phyloP scores from a whole-genome alignment of 2,888 invertebrate species.

The Imbricaverruca yamaguchii region DNA sequence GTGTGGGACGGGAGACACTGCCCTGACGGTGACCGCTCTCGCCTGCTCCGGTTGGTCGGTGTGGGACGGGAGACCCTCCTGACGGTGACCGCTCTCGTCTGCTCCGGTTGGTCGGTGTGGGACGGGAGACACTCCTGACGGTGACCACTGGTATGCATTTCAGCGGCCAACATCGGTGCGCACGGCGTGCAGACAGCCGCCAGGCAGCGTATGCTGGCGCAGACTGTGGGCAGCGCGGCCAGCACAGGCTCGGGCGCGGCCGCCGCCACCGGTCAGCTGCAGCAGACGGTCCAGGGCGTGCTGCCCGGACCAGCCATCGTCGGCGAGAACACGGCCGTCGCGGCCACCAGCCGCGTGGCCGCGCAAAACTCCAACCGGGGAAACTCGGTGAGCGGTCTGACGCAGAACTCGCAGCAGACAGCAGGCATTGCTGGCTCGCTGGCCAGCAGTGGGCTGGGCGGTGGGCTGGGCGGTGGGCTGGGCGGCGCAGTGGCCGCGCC shows the following conservation, averaged over 20 bases:
- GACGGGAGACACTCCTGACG: too few relatives aligned
- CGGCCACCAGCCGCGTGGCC: neutral
- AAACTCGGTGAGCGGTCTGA: neutral
- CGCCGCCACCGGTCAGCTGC: neutral
- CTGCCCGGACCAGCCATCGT: neutral
- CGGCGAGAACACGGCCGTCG: neutral
- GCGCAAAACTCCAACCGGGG: conserved; percentile 5
- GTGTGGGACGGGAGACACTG: too few relatives aligned
- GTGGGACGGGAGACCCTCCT: too few relatives aligned
- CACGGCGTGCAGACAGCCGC: neutral
- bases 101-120: too few relatives aligned
- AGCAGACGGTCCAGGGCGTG: neutral
- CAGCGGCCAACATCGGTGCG: neutral
- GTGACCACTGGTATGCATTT: too few relatives aligned
- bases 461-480: neutral
- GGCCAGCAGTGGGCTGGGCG: neutral
- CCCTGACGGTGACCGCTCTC: too few relatives aligned
- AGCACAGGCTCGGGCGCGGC: neutral
- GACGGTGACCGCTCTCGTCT: too few relatives aligned
- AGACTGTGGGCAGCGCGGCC: neutral
- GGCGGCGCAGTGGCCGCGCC: neutral
- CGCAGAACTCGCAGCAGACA: neutral
- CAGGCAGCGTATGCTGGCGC: neutral
- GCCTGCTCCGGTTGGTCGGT: too few relatives aligned
- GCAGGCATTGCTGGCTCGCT: neutral